Base-by-base conservation (phyloP, 2,888 invertebrate genomes). In the Spicauda simplicius region DNA sequence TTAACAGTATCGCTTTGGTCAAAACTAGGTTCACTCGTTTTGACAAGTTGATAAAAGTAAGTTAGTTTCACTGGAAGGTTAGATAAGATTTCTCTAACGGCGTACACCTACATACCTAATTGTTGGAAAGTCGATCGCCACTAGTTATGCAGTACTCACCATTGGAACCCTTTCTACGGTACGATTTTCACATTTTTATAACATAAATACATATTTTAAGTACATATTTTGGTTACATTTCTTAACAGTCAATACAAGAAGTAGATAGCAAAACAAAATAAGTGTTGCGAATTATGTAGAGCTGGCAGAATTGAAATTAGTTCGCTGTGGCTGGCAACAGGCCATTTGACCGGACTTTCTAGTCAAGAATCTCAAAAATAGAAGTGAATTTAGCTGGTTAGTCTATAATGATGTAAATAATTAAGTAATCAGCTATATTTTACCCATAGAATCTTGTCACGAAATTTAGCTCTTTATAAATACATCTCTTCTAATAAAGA, bases 31-130 rank as follows among this genome's bases (percentile, higher is more conserved):
- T 10, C 33, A 33, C 8, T 33, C 33, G 33, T 33, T 33, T 33
- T 33, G 33, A 33, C 8, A 33, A 33, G 41, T 41, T 41, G 41
- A 41, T 41, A 41, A 12, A 41, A 25, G 25, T 25, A 25, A 25
- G 25, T 25, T 25, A 65, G n/a, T 65, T 45, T 54, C 59, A 33
- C 45, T 65, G n/a, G 59, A 54, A 59, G 58, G 58, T 73, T 72
- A 45, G 54, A 65, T 65, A 65, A 65, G 76, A 76, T 78, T 74
- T 77, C 76, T 74, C 72, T 60, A 62, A 45, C 52, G n/a, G 64
- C 73, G 69, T 75, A 72, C 80, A 74, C 84, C 82, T 76, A 83
- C 83, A 78, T 81, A 75, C 76, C 72, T 82, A 83, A 84, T 84
- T 83, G 80, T 73, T 78, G 69, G 83, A 83, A 87, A 86, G 85